Conservation (phyloP, 2,113 vertebrate genomes). For the Macquaria ambigua region DNA sequence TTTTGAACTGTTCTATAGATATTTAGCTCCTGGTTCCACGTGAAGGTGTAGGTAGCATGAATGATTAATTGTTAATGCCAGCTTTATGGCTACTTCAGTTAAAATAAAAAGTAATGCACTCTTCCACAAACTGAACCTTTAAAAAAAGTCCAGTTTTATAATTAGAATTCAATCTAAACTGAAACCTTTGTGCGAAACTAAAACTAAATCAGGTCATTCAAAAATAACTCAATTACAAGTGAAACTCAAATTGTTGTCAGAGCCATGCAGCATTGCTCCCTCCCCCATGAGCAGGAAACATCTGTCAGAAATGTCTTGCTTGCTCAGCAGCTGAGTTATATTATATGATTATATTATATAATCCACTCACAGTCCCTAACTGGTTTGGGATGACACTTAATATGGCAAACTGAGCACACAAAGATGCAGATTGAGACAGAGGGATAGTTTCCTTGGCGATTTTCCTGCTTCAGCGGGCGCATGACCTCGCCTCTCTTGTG, state of each 20-base stretch:
- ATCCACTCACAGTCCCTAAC: background rate
- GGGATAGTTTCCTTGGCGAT: background rate
- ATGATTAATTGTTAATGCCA: background rate
- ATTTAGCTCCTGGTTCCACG: background rate
- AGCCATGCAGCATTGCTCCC: background rate
- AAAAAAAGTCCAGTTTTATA: background rate
- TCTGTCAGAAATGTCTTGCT: slow-evolving; percentile 6
- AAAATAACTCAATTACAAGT: background rate
- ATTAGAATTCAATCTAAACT: background rate
- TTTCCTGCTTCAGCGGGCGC: background rate
- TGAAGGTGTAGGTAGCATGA: background rate
- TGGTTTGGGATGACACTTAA: background rate
- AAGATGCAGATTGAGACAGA: background rate
- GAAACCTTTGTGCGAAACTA: background rate
- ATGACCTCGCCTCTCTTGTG: background rate
- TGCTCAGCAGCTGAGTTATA: background rate
- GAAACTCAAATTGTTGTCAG: background rate
- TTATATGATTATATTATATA: background rate
- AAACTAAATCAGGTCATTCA: background rate
- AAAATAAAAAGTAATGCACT: background rate
- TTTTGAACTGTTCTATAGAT: background rate
- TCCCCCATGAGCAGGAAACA: background rate
- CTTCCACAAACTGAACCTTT: background rate
- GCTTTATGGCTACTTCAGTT: background rate
- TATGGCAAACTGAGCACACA: background rate